phyloP scores from a whole-genome alignment of 2,113 vertebrate species.

The Ia io region DNA sequence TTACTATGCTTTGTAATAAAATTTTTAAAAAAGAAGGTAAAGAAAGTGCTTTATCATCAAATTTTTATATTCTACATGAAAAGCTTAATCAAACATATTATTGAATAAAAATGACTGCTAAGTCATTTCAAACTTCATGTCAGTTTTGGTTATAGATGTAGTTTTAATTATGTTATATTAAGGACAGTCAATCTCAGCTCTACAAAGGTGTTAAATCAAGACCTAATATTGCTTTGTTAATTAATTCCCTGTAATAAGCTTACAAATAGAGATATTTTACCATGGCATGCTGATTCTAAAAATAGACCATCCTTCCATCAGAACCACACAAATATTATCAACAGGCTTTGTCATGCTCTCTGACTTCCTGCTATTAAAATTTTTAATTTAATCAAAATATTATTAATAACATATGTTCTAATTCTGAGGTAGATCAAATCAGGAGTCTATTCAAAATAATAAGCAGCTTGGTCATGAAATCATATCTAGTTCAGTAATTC shows the following conservation, averaged over 20 bases:
- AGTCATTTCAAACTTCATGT: not conserved
- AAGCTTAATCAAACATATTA: not conserved
- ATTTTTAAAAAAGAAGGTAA: not conserved
- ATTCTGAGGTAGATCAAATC: conserved; percentile 49
- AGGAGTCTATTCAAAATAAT: conserved; percentile 58
- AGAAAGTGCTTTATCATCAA: not conserved
- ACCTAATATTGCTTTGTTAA: conserved; percentile 61
- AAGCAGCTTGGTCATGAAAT: conserved; percentile 41
- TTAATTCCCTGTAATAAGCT: conserved; percentile 68
- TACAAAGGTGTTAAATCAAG: conserved; percentile 37
- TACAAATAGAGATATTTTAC: conserved; percentile 62
- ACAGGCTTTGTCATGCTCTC: conserved; percentile 60
- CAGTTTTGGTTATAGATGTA: conserved; percentile 21
- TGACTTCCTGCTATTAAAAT: conserved; percentile 63
- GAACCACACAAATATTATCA: conserved; percentile 47
- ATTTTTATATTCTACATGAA: not conserved
- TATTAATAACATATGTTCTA: conserved; percentile 55
- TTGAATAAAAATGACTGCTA: not conserved
- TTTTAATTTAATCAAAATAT: conserved; percentile 72
- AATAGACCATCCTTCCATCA: conserved; percentile 56
- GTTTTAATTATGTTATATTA: conserved; percentile 65
- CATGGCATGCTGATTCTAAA: conserved; percentile 31
- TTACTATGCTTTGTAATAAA: not conserved
- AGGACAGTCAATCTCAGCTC: conserved; percentile 35
- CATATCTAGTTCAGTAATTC: conserved; percentile 41